Conservation (phyloP, 2,113 vertebrate species). For the rat (Rattus norvegicus) region GRCr8 NC_086025.1:39283001-39283500, state of each 20-base stretch:
- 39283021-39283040: too few relatives aligned
- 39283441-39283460: neutral
- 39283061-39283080: neutral
- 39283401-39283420: neutral
- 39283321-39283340: neutral
- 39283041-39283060: too few relatives aligned
- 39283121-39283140: too few relatives aligned
- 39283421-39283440: neutral
- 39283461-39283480: neutral
- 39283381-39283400: too few relatives aligned
- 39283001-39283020: too few relatives aligned
- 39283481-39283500: neutral
- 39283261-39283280: neutral
- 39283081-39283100: neutral
- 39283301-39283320: neutral
- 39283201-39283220: too few relatives aligned
- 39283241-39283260: neutral
- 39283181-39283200: neutral
- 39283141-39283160: neutral
- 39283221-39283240: neutral
- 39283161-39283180: too few relatives aligned
- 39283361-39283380: neutral
- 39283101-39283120: neutral
- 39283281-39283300: too few relatives aligned
- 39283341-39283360: neutral